A percentile compares a stretch with the other conserved stretches of the same genome.
Evolutionary conservation across 1,140 invertebrate species (phyloP).

Genomic region (Acyrthosiphon pisum): DNA sequence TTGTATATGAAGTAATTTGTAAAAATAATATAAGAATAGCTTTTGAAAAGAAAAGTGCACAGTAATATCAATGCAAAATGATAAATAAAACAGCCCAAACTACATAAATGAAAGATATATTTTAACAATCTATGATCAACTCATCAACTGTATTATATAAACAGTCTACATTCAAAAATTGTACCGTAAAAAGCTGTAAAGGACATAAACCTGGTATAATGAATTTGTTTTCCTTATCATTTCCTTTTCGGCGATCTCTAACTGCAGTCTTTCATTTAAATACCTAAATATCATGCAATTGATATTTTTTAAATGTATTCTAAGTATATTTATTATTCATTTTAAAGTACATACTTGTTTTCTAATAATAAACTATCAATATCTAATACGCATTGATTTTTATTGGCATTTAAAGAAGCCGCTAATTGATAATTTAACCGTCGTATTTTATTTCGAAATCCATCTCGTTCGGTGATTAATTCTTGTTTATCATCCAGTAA

Average conservation of each 20-base stretch:
- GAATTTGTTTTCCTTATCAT: conserved; percentile 74
- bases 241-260: conserved; percentile 80
- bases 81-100: not conserved
- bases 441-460: conserved; percentile 85
- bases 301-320: conserved; percentile 42
- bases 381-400: conserved; percentile 71
- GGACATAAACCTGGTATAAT: conserved; percentile 73
- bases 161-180: conserved; percentile 62
- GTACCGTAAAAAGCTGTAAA: conserved; percentile 42
- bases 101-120: not conserved
- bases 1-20: not conserved
- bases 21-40: not conserved
- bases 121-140: not conserved
- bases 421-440: conserved; percentile 83
- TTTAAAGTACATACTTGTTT: conserved; percentile 68
- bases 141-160: conserved; percentile 63
- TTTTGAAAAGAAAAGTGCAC: not conserved
- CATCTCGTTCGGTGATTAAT: conserved; percentile 79
- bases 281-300: conserved; percentile 66
- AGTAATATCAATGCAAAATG: not conserved
- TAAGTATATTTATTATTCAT: not conserved
- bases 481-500: conserved; percentile 89
- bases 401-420: conserved; percentile 71
- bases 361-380: conserved; percentile 82
- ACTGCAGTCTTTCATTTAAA: conserved; percentile 80